phyloP scores from a whole-genome alignment of 1,140 invertebrate species.

The Nylanderia fulva region DNA sequence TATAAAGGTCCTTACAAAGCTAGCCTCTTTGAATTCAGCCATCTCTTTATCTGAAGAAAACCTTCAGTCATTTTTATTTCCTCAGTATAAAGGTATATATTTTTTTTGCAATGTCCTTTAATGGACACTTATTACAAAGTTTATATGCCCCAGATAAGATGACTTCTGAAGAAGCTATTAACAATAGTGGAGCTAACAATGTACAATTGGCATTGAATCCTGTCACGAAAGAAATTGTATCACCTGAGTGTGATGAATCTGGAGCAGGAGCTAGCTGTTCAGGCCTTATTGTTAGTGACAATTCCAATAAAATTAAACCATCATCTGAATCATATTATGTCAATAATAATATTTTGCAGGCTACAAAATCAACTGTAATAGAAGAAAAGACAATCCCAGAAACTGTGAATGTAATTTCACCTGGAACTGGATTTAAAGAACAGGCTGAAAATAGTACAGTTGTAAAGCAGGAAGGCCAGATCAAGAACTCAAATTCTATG shows the following conservation, averaged over 20 bases:
- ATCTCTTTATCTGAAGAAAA: background rate
- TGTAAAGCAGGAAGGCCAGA: background rate
- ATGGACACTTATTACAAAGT: conserved; percentile 4
- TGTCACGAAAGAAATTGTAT: background rate
- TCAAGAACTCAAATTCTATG: background rate
- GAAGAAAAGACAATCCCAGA: background rate
- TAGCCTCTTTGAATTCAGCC: background rate
- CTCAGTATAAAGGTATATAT: background rate
- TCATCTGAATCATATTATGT: background rate
- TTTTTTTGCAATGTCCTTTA: background rate
- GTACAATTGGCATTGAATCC: background rate
- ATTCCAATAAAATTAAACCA: background rate
- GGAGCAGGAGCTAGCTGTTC: background rate
- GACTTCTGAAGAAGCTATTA: background rate
- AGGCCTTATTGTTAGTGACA: background rate
- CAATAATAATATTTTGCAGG: background rate
- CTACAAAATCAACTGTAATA: background rate
- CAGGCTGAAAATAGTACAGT: background rate
- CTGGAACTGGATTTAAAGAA: background rate
- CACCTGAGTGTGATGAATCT: background rate
- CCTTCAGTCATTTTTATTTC: background rate
- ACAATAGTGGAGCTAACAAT: background rate
- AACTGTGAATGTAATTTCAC: background rate
- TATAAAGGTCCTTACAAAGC: background rate
- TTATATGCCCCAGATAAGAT: background rate